Evolutionary conservation across 2,888 invertebrate species (phyloP).

Genomic region (Siphlonurus alternatus): DNA sequence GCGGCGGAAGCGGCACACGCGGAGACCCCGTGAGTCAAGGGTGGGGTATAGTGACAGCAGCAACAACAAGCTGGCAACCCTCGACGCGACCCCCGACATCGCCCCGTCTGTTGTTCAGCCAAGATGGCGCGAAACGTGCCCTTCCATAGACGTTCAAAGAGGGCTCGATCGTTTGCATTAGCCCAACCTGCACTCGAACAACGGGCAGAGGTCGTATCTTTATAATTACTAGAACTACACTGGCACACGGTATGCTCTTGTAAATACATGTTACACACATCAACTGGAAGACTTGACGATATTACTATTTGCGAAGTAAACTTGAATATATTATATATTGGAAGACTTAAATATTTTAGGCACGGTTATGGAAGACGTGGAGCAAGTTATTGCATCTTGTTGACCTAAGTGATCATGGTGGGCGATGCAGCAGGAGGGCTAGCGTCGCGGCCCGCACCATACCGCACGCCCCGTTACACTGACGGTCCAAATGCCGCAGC

Average conservation of each 20-base stretch:
- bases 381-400: not conserved
- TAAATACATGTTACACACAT: not conserved
- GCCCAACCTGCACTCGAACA: slow-evolving; percentile 23
- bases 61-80: slow-evolving; percentile 30
- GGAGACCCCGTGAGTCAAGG: slow-evolving; percentile 27
- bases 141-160: slow-evolving; percentile 56
- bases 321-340: not conserved
- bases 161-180: slow-evolving; percentile 40
- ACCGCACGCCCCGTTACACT: not conserved
- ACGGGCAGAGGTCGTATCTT: not conserved
- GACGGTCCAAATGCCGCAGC: too few species aligned
- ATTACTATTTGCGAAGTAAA: not conserved
- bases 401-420: not conserved
- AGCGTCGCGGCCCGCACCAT: not conserved
- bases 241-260: not conserved
- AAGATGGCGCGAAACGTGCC: slow-evolving; percentile 33
- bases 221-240: not conserved
- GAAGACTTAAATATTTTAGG: not conserved
- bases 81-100: slow-evolving; percentile 14
- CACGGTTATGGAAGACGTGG: not conserved
- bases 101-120: not conserved
- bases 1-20: slow-evolving; percentile 2
- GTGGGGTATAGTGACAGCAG: slow-evolving; percentile 29
- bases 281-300: not conserved
- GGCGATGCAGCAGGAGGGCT: not conserved